Conservation (phyloP, 2,888 invertebrate species). For the Sminthurides aquaticus region DNA sequence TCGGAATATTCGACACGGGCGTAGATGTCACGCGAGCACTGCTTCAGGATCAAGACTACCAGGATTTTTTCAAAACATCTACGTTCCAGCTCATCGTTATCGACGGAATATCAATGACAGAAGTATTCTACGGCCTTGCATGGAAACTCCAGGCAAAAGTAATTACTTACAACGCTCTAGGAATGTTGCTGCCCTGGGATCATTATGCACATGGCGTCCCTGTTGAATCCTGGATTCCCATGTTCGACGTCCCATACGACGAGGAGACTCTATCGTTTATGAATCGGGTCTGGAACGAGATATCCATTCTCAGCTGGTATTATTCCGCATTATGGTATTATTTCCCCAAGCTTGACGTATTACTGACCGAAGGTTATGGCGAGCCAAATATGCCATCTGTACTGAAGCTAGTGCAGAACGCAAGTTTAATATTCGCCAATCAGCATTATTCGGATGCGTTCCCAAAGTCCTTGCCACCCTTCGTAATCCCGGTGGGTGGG, state of each 20-base stretch:
- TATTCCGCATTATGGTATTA: not conserved
- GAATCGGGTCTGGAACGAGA: not conserved
- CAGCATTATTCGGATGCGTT: constrained; percentile 1
- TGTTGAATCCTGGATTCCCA: constrained; percentile 1
- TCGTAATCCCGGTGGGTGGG: constrained; percentile 11
- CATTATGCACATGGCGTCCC: constrained; percentile 1
- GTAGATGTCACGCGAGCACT: not conserved
- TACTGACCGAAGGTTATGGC: not conserved
- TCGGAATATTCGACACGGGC: not conserved
- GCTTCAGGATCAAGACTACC: not conserved
- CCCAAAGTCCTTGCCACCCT: constrained; percentile 3
- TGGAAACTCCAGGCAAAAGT: constrained; percentile 2
- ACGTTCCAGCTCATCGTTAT: constrained; percentile 4
- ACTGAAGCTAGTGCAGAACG: not conserved
- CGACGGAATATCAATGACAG: not conserved
- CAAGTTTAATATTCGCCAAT: not conserved
- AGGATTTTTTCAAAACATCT: not conserved
- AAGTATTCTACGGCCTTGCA: not conserved
- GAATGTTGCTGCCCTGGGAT: not conserved
- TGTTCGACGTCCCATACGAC: not conserved
- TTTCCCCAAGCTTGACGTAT: not conserved
- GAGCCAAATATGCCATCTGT: not conserved
- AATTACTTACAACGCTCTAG: not conserved
- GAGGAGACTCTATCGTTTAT: not conserved
- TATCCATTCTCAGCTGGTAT: not conserved